These are phyloP conservation scores for Lemur catta DNA, from an alignment of 2,797 vertebrate species.

Conservation along the genomic window DNA sequence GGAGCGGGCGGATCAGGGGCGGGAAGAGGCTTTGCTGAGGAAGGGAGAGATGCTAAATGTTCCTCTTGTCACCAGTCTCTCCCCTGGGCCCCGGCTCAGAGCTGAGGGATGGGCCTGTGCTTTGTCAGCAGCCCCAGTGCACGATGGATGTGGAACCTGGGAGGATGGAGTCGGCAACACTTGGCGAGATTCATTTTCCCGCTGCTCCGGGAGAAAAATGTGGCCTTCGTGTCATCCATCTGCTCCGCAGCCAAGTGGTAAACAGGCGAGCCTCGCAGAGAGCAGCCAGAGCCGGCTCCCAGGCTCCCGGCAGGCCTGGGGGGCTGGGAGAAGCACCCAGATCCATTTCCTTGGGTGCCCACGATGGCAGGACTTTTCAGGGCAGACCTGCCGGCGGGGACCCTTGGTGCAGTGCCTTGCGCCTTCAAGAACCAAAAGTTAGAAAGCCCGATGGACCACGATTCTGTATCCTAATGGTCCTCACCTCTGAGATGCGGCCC, in stretches of 20 bases:
- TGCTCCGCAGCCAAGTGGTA: conserved; percentile 56
- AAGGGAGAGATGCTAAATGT: conserved; percentile 12
- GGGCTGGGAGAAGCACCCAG: neutral
- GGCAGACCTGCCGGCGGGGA: accelerated
- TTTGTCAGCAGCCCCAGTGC: neutral
- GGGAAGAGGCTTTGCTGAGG: neutral
- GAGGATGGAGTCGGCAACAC: conserved; percentile 68
- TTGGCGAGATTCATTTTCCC: conserved; percentile 78
- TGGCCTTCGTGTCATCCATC: conserved; percentile 51
- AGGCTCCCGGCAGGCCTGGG: neutral
- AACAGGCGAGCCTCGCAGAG: conserved; percentile 36
- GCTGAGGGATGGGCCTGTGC: conserved; percentile 54
- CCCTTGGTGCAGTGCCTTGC: neutral
- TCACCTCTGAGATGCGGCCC: neutral
- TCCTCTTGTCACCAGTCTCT: neutral
- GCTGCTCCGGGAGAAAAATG: conserved; percentile 69
- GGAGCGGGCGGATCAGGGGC: neutral
- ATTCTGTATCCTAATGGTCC: neutral
- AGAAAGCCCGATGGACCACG: neutral
- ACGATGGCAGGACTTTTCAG: neutral
- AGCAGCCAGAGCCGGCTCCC: neutral
- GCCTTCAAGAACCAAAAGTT: neutral
- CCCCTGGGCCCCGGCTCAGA: neutral
- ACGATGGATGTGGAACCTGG: conserved; percentile 70
- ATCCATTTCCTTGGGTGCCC: neutral